A percentile compares a stretch with the other conserved stretches of the same genome.
These are phyloP conservation scores for Sus cebifrons DNA, from an alignment of 2,797 vertebrate species.

Conservation along the genomic window DNA sequence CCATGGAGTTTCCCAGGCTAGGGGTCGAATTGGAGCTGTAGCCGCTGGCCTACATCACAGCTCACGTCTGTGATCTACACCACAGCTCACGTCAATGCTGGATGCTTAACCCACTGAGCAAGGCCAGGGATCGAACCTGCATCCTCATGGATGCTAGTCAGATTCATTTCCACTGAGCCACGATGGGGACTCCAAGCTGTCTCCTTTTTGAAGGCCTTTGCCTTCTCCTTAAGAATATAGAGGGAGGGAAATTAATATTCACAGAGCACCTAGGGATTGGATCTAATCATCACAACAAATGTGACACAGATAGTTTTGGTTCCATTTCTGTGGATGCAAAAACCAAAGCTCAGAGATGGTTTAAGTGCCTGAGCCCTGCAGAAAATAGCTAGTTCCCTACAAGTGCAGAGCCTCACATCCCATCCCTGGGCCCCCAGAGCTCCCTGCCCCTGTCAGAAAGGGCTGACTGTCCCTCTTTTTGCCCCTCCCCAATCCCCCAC, in stretches of 20 bases:
- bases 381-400: not conserved
- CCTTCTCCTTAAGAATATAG: not conserved
- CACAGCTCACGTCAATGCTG: too few species aligned
- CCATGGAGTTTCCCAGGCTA: too few species aligned
- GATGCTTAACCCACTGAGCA: too few species aligned
- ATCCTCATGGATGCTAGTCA: too few species aligned
- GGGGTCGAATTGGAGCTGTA: too few species aligned
- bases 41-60: too few species aligned
- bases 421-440: not conserved
- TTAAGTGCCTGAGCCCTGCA: not conserved
- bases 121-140: too few species aligned
- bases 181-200: too few species aligned
- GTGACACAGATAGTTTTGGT: not conserved
- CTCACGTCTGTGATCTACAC: too few species aligned
- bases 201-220: slow-evolving; percentile 22
- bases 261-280: not conserved
- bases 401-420: not conserved
- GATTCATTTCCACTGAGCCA: too few species aligned
- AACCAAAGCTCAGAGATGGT: not conserved
- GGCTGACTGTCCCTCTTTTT: not conserved
- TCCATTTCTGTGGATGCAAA: slow-evolving; percentile 12
- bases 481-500: fast-evolving
- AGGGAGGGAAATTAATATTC: not conserved
- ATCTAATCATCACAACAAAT: not conserved
- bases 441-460: not conserved